Base-by-base conservation (phyloP, 2,888 invertebrate species). In the Laspeyria flexula region DNA sequence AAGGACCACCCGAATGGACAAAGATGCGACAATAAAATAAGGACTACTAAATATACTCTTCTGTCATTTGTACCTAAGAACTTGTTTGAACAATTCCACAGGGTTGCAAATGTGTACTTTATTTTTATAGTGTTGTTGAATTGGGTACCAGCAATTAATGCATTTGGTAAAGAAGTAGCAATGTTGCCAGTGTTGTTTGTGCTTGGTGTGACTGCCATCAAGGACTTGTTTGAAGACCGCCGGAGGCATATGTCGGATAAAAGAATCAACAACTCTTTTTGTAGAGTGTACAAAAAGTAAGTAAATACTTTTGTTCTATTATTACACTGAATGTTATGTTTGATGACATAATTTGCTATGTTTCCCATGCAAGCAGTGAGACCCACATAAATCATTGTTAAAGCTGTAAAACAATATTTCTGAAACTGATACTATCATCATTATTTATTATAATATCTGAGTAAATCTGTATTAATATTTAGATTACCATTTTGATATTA, bases 91-190 rank as follows among this genome's bases (percentile, higher is more conserved):
- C 99, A 99, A 92, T 99, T 99, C 87, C 99, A 99, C 89, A 95
- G 99, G 58, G 97, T 98, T 80, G 99, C 99, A 60, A 99, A 99
- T 93, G 93, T 99, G 77, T 99, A 99, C 93, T 99, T 99, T 90
- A 96, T 99, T 80, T 97, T 98, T 83, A 98, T 99, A 83, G 98
- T 99, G 74, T 92, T 98, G 71, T 94, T 99, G 62, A 99, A 99
- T 92, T 99, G 98, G 98, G 96, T 99, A 81, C 98, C 98, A 1
- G 95, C 96, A 27, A 97, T 98, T 57, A 97, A 97, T 90, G 98
- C 98, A 2, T 98, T 99, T 88, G 98, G 98, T 59, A 98, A 98
- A 84, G 98, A 98, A 90, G 95, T 99, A 69, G 97, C 98, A 11
- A 97, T 98, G 96, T 94, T 98, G 71, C 98, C 99, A 1, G 97